Percentiles rank a stretch among this genome's conserved stretches.
phyloP scores from a whole-genome alignment of 2,888 invertebrate genomes.

The Netelia virgata region DNA sequence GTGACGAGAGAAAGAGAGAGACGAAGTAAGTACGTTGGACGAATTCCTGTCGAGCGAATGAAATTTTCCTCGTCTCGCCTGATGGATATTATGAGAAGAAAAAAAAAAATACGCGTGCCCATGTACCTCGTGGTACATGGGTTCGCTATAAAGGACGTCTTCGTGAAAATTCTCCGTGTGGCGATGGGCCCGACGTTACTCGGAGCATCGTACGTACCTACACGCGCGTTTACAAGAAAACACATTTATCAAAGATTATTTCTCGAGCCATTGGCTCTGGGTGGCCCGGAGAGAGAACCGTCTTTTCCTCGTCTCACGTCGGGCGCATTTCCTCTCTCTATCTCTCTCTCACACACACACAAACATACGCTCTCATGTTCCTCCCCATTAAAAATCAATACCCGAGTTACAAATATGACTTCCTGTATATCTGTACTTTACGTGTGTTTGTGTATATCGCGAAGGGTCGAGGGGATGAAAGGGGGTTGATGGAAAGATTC shows the following conservation, averaged over 20 bases:
- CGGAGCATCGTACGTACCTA: neutral
- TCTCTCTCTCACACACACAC: no score
- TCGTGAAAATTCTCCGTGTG: neutral
- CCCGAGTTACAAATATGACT: conserved; percentile 36
- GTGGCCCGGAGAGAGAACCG: conserved; percentile 21
- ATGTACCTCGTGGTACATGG: neutral
- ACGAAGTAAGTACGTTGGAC: neutral
- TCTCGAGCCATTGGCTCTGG: conserved; percentile 52
- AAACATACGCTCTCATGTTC: neutral
- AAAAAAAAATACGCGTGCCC: no score
- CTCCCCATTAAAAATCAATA: conserved; percentile 58
- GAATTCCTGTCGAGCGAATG: conserved; percentile 18
- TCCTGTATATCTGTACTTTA: conserved; percentile 2
- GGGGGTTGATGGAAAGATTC: conserved; percentile 11
- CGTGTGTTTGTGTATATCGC: neutral
- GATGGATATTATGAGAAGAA: conserved; percentile 14
- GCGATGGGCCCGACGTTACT: no score
- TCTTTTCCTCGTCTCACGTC: conserved; percentile 13
- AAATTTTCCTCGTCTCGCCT: conserved; percentile 3
- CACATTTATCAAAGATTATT: conserved; percentile 63
- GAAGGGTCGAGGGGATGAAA: neutral
- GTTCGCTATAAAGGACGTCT: conserved; percentile 11
- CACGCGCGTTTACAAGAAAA: conserved; percentile 46
- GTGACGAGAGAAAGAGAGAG: neutral
- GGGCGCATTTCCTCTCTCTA: conserved; percentile 1